phyloP scores from a whole-genome alignment of 2,797 vertebrate genomes.

The Loriculus beryllinus region DNA sequence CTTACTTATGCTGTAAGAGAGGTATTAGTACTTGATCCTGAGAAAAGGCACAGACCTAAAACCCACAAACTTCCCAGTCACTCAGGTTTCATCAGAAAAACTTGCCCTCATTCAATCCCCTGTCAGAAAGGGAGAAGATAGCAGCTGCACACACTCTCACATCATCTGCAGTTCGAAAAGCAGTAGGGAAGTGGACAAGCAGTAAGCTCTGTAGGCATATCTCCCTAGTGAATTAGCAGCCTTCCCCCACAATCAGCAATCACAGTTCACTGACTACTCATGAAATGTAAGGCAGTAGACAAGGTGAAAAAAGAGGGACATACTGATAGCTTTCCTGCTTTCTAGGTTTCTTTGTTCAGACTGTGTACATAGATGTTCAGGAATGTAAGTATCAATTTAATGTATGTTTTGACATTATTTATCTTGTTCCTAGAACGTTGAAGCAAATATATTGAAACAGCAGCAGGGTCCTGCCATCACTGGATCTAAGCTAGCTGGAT shows the following conservation, averaged over 20 bases:
- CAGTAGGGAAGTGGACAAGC: background rate
- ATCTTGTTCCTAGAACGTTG: background rate
- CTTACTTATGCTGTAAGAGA: background rate
- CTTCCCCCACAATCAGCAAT: background rate
- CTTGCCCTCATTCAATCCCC: background rate
- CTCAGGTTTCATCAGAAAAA: background rate
- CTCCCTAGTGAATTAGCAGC: background rate
- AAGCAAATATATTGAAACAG: background rate
- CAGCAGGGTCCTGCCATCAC: background rate
- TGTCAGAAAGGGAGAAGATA: background rate
- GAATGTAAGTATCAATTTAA: background rate
- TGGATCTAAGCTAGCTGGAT: background rate
- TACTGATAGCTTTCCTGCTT: background rate
- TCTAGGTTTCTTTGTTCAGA: background rate
- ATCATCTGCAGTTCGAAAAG: background rate
- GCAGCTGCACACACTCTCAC: background rate
- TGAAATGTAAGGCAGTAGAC: background rate
- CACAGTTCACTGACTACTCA: background rate
- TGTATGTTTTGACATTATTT: background rate
- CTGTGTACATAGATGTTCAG: background rate
- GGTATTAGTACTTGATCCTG: background rate
- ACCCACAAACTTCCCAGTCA: background rate
- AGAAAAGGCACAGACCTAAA: background rate
- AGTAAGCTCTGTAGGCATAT: background rate
- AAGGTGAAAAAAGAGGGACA: background rate